phyloP scores from a whole-genome alignment of 2,888 invertebrate genomes.

The Labia minor region DNA sequence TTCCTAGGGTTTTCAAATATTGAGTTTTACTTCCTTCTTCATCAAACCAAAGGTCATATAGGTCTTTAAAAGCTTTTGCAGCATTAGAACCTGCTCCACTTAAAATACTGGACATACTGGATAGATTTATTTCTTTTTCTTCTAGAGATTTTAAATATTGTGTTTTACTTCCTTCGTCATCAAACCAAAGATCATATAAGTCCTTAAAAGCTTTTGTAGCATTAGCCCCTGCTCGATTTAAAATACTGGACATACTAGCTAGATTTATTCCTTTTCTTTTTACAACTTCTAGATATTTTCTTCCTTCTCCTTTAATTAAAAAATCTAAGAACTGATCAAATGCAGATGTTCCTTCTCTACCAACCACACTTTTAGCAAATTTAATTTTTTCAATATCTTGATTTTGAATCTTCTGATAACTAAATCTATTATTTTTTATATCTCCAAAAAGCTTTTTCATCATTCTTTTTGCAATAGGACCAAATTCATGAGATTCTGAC shows the following conservation, averaged over 20 bases:
- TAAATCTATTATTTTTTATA: too few species aligned
- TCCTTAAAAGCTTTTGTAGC: slow-evolving; percentile 30
- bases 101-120: slow-evolving; percentile 28
- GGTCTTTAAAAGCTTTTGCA: slow-evolving; percentile 27
- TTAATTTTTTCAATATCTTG: slow-evolving; percentile 30
- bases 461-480: slow-evolving; percentile 26
- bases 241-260: slow-evolving; percentile 29
- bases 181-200: slow-evolving; percentile 31
- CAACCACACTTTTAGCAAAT: slow-evolving; percentile 33
- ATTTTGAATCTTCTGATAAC: too few species aligned
- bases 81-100: slow-evolving; percentile 28
- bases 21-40: neutral
- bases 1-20: neutral
- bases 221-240: slow-evolving; percentile 28
- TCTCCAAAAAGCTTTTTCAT: too few species aligned
- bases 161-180: slow-evolving; percentile 28
- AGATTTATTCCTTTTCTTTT: slow-evolving; percentile 26
- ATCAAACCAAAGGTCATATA: slow-evolving; percentile 26
- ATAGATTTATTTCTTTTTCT: slow-evolving; percentile 23
- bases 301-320: slow-evolving; percentile 31
- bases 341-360: slow-evolving; percentile 31
- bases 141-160: slow-evolving; percentile 1
- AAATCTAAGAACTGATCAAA: slow-evolving; percentile 33
- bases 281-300: slow-evolving; percentile 21
- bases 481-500: slow-evolving; percentile 30